A percentile compares a stretch with the other conserved stretches of the same genome.
Conservation (phyloP, 1,140 invertebrate genomes). For the Pachypeltis micranthus region DNA sequence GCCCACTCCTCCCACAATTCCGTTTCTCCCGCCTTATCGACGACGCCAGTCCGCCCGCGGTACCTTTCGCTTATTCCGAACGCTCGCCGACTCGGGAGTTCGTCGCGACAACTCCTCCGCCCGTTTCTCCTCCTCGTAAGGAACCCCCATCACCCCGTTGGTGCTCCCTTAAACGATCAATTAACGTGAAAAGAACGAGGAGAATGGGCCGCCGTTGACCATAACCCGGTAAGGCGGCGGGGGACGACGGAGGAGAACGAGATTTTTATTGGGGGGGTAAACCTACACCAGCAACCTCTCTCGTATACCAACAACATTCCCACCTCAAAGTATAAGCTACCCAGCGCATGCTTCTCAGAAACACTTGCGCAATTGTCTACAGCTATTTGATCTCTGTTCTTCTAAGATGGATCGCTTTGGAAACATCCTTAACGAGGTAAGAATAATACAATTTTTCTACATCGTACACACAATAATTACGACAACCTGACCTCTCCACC, state of each 20-base stretch:
- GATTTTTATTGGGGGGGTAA: conserved; percentile 23
- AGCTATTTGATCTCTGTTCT: conserved; percentile 25
- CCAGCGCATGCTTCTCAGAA: conserved; percentile 25
- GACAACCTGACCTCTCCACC: too few species aligned
- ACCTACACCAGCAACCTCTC: conserved; percentile 21
- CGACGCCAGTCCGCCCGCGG: too few species aligned
- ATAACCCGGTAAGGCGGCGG: too few species aligned
- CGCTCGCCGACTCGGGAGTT: too few species aligned
- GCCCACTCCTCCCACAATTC: too few species aligned
- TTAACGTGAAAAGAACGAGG: conserved; percentile 10
- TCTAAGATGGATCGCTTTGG: conserved; percentile 24
- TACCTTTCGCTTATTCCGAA: too few species aligned
- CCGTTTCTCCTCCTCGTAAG: background rate
- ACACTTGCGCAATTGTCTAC: conserved; percentile 26
- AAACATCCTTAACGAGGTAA: conserved; percentile 23
- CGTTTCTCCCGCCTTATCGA: background rate
- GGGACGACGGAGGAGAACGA: conserved; percentile 8
- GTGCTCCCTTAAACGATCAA: conserved; percentile 2
- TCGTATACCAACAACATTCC: conserved; percentile 23
- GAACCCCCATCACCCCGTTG: background rate
- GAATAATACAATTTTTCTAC: conserved; percentile 21
- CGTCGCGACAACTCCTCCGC: background rate
- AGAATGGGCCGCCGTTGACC: conserved; percentile 8
- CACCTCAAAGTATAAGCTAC: conserved; percentile 24
- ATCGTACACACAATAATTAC: too few species aligned